Evolutionary conservation across 2,113 vertebrate genomes (phyloP).

Genomic region (Morone chrysops): DNA sequence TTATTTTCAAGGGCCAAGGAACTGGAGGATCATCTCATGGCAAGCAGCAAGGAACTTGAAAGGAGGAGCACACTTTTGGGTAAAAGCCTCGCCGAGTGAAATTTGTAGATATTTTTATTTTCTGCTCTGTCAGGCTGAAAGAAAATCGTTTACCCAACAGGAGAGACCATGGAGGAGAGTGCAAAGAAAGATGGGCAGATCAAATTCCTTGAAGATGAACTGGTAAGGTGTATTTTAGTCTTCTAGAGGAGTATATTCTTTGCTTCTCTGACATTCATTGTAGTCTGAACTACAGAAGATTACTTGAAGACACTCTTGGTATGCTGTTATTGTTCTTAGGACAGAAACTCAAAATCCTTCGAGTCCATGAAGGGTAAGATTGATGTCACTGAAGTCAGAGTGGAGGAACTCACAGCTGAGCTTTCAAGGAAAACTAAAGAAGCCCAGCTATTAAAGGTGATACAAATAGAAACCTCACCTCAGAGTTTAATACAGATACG

Average conservation of each 20-base stretch:
- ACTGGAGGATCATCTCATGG: constrained; percentile 63
- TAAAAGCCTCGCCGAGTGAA: constrained; percentile 40
- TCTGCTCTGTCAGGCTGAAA: not conserved
- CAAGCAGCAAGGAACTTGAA: constrained; percentile 68
- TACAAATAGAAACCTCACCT: not conserved
- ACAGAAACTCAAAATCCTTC: constrained; percentile 62
- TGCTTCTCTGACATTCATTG: not conserved
- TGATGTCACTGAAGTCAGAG: constrained; percentile 55
- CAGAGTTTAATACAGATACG: not conserved
- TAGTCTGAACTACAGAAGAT: not conserved
- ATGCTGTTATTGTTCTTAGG: constrained; percentile 63
- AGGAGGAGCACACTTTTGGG: constrained; percentile 67
- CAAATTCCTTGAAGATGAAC: constrained; percentile 82
- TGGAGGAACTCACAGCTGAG: constrained; percentile 64
- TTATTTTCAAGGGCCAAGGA: constrained; percentile 70
- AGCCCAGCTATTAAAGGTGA: constrained; percentile 73
- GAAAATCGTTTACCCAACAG: constrained; percentile 76
- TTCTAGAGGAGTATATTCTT: not conserved
- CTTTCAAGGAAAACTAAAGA: constrained; percentile 72
- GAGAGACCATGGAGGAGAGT: constrained; percentile 82
- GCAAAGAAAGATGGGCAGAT: constrained; percentile 85
- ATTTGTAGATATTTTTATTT: constrained; percentile 12
- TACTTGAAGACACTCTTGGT: not conserved
- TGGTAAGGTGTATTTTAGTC: constrained; percentile 79
- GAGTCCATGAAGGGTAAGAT: constrained; percentile 70